Evolutionary conservation across 1,140 invertebrate species (phyloP).

Genomic region (Trissolcus basalis): DNA sequence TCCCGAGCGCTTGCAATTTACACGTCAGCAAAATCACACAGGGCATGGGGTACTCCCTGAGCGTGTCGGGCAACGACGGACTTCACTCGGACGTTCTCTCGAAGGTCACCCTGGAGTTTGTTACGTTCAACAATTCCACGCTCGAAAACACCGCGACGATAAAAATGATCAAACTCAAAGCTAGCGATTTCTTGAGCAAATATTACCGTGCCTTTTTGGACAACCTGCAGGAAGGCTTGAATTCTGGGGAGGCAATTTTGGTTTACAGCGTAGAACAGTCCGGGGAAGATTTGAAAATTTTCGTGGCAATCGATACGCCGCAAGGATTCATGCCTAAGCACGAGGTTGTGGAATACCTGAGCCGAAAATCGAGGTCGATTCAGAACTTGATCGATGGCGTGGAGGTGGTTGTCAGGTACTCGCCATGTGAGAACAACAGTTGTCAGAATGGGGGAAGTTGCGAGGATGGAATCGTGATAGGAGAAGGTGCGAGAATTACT

Average conservation of each 20-base stretch:
- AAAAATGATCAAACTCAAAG: slow-evolving; percentile 83
- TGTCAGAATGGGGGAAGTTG: slow-evolving; percentile 88
- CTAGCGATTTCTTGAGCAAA: slow-evolving; percentile 84
- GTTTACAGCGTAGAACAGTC: slow-evolving; percentile 86
- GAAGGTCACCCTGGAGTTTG: slow-evolving; percentile 88
- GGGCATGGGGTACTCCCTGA: slow-evolving; percentile 82
- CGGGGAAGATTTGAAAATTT: slow-evolving; percentile 79
- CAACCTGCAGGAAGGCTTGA: slow-evolving; percentile 80
- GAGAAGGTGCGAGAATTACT: slow-evolving; percentile 82
- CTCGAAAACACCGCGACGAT: slow-evolving; percentile 89
- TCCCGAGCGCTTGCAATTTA: slow-evolving; percentile 87
- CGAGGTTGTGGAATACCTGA: slow-evolving; percentile 80
- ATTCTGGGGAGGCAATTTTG: slow-evolving; percentile 80
- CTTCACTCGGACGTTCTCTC: slow-evolving; percentile 89
- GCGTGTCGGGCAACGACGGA: slow-evolving; percentile 92
- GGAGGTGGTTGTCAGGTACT: slow-evolving; percentile 81
- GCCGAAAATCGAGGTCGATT: slow-evolving; percentile 80
- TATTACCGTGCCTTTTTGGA: slow-evolving; percentile 85
- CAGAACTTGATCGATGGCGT: slow-evolving; percentile 79
- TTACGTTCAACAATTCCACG: slow-evolving; percentile 86
- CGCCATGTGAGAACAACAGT: slow-evolving; percentile 81
- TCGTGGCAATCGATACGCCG: slow-evolving; percentile 79
- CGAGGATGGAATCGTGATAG: slow-evolving; percentile 82
- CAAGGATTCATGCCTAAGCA: slow-evolving; percentile 79
- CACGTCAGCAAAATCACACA: slow-evolving; percentile 82